Evolutionary conservation across 2,113 vertebrate genomes (phyloP).

Genomic region (Otocyon megalotis): DNA sequence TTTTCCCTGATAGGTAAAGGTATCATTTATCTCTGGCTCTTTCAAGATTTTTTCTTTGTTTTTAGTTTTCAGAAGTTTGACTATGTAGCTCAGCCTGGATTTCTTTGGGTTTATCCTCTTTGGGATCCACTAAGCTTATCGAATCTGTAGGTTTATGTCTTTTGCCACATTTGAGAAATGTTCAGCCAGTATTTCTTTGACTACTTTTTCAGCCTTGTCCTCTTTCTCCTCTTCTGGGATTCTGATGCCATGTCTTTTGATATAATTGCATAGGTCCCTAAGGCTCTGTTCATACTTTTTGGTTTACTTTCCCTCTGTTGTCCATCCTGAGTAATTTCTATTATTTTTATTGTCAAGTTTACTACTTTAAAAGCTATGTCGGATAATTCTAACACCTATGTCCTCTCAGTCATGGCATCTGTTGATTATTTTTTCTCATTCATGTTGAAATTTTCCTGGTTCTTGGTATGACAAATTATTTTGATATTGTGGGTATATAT

Average conservation of each 20-base stretch:
- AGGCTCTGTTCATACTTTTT: neutral
- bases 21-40: slow-evolving; percentile 36
- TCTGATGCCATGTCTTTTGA: neutral
- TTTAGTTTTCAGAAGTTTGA: slow-evolving; percentile 23
- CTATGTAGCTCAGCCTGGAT: neutral
- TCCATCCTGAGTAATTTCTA: neutral
- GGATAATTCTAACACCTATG: neutral
- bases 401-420: neutral
- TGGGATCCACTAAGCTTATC: neutral
- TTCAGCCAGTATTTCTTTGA: neutral
- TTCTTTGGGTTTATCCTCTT: slow-evolving; percentile 21
- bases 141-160: neutral
- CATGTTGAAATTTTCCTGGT: neutral
- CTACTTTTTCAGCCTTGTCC: neutral
- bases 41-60: neutral
- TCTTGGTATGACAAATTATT: neutral
- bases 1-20: neutral
- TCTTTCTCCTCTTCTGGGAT: neutral
- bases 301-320: neutral
- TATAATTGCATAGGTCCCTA: neutral
- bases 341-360: neutral
- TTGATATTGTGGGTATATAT: neutral
- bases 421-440: neutral
- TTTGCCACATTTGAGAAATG: neutral
- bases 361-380: neutral